Evolutionary conservation across 2,113 vertebrate species (phyloP).

Genomic region (Micronycteris hirsuta): DNA sequence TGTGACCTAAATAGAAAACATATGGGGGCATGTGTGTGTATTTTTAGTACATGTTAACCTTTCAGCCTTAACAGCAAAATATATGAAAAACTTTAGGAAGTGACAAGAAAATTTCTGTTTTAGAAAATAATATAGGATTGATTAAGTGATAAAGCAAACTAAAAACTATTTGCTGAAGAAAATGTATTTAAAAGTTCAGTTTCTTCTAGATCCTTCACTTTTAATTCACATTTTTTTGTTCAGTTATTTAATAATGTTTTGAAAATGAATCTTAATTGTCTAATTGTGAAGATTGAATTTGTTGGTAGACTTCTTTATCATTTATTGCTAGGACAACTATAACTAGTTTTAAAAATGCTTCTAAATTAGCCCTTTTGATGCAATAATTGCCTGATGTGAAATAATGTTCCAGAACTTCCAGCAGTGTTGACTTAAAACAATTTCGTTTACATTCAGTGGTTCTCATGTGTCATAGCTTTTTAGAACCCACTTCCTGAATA

Average conservation of each 20-base stretch:
- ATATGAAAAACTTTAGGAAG: constrained; percentile 62
- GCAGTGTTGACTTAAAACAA: constrained; percentile 76
- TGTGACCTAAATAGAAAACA: constrained; percentile 85
- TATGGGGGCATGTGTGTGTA: constrained; percentile 74
- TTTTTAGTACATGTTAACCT: constrained; percentile 83
- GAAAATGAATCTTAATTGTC: constrained; percentile 21
- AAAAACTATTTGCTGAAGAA: background rate
- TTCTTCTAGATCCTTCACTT: constrained; percentile 29
- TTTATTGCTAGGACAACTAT: background rate
- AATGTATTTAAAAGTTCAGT: constrained; percentile 18
- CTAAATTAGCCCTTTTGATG: background rate
- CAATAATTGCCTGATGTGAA: constrained; percentile 42
- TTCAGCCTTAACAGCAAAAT: constrained; percentile 75
- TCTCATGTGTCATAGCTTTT: constrained; percentile 84
- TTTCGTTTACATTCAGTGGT: constrained; percentile 74
- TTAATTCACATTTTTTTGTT: constrained; percentile 10
- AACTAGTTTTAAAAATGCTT: constrained; percentile 26
- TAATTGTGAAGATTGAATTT: background rate
- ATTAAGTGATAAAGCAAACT: constrained; percentile 1
- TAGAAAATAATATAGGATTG: constrained; percentile 10
- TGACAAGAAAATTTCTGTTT: constrained; percentile 47
- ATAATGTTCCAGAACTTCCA: constrained; percentile 36
- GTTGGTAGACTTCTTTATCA: background rate
- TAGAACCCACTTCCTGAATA: constrained; percentile 82
- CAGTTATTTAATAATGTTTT: constrained; percentile 43